Evolutionary conservation across 2,113 vertebrate species (phyloP), one percentile per base, ranked within the genome.

Genomic region (Hymenochirus boettgeri): DNA sequence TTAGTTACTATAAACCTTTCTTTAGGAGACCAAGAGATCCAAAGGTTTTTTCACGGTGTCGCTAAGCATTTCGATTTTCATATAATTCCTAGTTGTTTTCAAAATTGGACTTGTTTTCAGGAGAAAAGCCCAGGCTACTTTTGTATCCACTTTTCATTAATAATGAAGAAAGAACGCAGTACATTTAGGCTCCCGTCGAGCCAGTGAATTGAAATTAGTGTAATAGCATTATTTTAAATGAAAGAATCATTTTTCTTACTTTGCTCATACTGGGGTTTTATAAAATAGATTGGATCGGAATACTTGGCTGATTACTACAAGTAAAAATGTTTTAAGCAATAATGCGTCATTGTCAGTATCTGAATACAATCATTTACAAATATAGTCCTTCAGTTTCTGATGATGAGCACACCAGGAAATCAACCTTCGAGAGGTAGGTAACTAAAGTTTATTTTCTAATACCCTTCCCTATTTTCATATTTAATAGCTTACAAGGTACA

Each of bases 101-200:
- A 25, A 76, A 80, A 76, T 72, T 70, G 54, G 31, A 74, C 82
- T 83, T 73, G 79, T 73, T 80, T 78, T 76, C 77, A 76, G 39
- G 69, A 27, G 11, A 77, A 72, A 57, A 10, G 52, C 72, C 59
- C 27, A 62, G 52, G 65, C 74, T 80, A 61, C 79, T 80, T 82
- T 73, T 75, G 33, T 77, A 76, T 69, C 61, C 53, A 70, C 57
- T 85, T 80, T 81, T 86, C 76, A 81, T 83, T 81, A 86, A 78
- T 75, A 72, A 71, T 76, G 75, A 77, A 72, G 83, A 85, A 86
- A 87, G 78, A 82, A 86, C 86, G 87, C 81, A 84, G 79, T 73
- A 88, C 79, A 35, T 76, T 70, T 62, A 71, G 72, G 13, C 62
- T 81, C 81, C 80, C 39, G 53, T n/a, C 26, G 84, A 74, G 82